Base-by-base conservation (phyloP, 2,888 invertebrate genomes). In the Belgica antarctica region DNA sequence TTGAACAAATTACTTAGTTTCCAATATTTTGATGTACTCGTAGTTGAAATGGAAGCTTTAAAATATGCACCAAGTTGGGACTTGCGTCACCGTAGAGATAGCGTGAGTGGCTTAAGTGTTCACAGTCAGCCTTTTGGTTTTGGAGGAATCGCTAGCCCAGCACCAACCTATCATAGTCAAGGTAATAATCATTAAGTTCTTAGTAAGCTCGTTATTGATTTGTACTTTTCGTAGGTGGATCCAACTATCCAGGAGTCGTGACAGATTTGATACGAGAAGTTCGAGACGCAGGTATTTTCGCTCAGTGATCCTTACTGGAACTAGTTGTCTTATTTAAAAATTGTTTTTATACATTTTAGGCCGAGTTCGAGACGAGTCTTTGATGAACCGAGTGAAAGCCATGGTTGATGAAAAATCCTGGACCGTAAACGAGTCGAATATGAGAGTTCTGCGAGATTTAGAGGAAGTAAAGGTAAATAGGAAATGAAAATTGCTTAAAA, bases 201-300 rank as follows among this genome's bases (percentile, higher is more conserved):
- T 7, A 25, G 19, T 8, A 61, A 70, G n/a, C n/a, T n/a, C n/a
- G n/a, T n/a, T n/a, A 61, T 70, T 24, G 24, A 15, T 69, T 69
- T 61, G 19, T 2, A 25, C 27, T 41, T 41, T 10, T 41, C 10
- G 5, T n/a, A 77, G 17, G 73, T 78, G 78, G 80, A 2, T 52
- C 52, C 65, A 77, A 78, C 68, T 89, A 89, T 77, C 89, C 89
- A 1, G 89, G 89, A n/a, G 85, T 87, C 82, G 81, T 89, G 74
- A 83, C 87, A 10, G 89, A 89, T 77, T 80, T 89, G 75, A 87
- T 89, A 73, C 83, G 88, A 31, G 89, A 89, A 80, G 87, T 89
- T 17, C 81, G 89, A 62, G 89, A 89, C 76, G 89, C 89, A 22
- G 86, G 89, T 19, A n/a, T n/a, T n/a, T n/a, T n/a, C n/a, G n/a